phyloP scores from a whole-genome alignment of 2,113 vertebrate genomes.

The Stegastes partitus region DNA sequence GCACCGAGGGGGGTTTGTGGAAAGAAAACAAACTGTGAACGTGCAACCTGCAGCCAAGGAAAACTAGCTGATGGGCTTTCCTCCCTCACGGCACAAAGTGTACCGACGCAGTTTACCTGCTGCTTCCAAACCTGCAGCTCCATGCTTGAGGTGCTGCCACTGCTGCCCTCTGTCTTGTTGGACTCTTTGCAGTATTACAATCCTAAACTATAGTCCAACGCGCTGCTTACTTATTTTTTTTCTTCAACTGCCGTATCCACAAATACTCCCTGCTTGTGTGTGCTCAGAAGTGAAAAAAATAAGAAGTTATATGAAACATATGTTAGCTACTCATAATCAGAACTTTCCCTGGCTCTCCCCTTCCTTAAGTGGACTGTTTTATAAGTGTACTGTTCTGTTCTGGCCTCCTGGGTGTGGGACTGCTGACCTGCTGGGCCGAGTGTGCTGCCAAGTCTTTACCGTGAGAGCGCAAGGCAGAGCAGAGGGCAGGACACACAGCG shows the following conservation, averaged over 20 bases:
- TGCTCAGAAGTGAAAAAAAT: background rate
- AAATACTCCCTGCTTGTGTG: background rate
- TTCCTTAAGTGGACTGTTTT: conserved; percentile 54
- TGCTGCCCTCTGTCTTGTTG: conserved; percentile 8
- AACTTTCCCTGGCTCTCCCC: conserved; percentile 26
- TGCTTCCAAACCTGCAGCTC: conserved; percentile 7
- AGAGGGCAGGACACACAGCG: conserved; percentile 59
- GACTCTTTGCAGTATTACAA: background rate
- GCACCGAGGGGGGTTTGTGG: conserved; percentile 5
- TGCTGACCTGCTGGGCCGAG: conserved; percentile 66
- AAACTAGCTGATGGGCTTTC: conserved; percentile 52
- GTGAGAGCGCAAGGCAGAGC: conserved; percentile 56
- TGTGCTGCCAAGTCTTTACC: conserved; percentile 69
- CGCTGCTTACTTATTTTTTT: background rate
- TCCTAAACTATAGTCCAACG: background rate
- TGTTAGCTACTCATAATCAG: conserved; percentile 38
- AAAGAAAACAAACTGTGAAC: conserved; percentile 68
- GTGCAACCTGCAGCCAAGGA: conserved; percentile 53
- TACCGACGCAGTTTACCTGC: conserved; percentile 24
- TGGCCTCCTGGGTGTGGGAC: conserved; percentile 68
- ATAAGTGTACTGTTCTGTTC: conserved; percentile 63
- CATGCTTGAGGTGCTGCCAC: conserved; percentile 15
- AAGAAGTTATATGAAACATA: conserved; percentile 48
- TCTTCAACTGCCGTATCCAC: background rate
- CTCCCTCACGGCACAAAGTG: conserved; percentile 31